Conservation (phyloP, 2,888 invertebrate species). For the Eristalinus sepulchralis region DNA sequence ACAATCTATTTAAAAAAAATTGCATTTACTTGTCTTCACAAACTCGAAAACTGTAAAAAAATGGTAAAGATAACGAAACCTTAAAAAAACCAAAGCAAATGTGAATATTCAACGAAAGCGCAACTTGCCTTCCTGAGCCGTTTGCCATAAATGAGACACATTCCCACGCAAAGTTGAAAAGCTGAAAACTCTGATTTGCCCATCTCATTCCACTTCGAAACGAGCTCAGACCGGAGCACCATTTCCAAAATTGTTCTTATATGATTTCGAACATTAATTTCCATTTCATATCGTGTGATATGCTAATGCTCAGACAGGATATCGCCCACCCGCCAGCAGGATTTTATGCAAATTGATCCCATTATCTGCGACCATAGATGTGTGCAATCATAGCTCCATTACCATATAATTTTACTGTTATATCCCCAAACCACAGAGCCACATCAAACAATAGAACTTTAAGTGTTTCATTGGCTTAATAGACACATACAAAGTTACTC, state of each 20-base stretch:
- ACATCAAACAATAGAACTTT: conserved; percentile 61
- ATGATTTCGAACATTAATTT: conserved; percentile 35
- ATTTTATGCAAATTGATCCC: conserved; percentile 47
- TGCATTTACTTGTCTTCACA: too few species aligned
- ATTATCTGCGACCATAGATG: conserved; percentile 40
- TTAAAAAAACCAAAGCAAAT: too few species aligned
- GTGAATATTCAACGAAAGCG: background rate
- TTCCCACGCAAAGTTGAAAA: background rate
- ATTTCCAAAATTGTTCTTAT: background rate
- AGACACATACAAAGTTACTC: conserved; percentile 8
- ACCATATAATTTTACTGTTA: conserved; percentile 65
- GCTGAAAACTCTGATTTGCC: background rate
- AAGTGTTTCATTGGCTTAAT: conserved; percentile 62
- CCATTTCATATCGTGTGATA: conserved; percentile 27
- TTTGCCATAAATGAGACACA: background rate
- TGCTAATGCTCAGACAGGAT: conserved; percentile 22
- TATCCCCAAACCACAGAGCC: conserved; percentile 30
- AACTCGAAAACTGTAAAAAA: too few species aligned
- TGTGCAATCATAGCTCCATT: conserved; percentile 56
- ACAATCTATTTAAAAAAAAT: too few species aligned
- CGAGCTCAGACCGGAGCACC: background rate
- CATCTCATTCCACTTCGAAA: background rate
- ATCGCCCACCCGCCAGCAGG: background rate
- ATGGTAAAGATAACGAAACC: too few species aligned
- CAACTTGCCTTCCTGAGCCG: background rate